A percentile compares a stretch with the other conserved stretches of the same genome.
phyloP scores from a whole-genome alignment of 1,140 invertebrate genomes.

The Lineus longissimus region DNA sequence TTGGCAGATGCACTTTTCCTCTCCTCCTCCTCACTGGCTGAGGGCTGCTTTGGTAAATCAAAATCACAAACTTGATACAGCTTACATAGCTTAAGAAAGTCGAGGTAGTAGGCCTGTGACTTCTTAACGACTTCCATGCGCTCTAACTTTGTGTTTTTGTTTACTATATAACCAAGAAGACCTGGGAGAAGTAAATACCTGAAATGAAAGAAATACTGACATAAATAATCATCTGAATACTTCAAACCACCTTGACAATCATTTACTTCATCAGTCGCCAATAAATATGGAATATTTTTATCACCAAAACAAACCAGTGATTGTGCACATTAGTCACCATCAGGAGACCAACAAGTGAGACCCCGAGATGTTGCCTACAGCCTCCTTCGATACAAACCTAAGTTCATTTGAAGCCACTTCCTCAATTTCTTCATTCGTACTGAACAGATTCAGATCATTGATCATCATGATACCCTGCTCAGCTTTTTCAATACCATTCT shows the following conservation, averaged over 20 bases:
- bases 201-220: slow-evolving; percentile 11
- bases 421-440: slow-evolving; percentile 79
- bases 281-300: background rate
- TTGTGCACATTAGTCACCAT: background rate
- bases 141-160: slow-evolving; percentile 25
- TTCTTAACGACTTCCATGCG: slow-evolving; percentile 29
- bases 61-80: slow-evolving; percentile 20
- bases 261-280: background rate
- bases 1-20: background rate
- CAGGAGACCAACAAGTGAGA: background rate
- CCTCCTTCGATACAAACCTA: slow-evolving; percentile 54
- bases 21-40: slow-evolving; percentile 19
- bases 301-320: background rate
- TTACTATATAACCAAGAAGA: slow-evolving; percentile 35
- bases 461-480: slow-evolving; percentile 39
- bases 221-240: background rate
- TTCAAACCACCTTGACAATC: background rate
- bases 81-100: slow-evolving; percentile 27
- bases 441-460: slow-evolving; percentile 65
- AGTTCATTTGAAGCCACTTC: slow-evolving; percentile 81
- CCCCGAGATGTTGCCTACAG: background rate
- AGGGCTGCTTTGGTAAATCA: slow-evolving; percentile 3
- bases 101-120: slow-evolving; percentile 25
- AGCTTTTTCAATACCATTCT: too few relatives aligned
- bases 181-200: slow-evolving; percentile 44